Evolutionary conservation across 2,797 vertebrate genomes (phyloP), one percentile per base, ranked within the genome.

Genomic region (Ceyx erithaca): DNA sequence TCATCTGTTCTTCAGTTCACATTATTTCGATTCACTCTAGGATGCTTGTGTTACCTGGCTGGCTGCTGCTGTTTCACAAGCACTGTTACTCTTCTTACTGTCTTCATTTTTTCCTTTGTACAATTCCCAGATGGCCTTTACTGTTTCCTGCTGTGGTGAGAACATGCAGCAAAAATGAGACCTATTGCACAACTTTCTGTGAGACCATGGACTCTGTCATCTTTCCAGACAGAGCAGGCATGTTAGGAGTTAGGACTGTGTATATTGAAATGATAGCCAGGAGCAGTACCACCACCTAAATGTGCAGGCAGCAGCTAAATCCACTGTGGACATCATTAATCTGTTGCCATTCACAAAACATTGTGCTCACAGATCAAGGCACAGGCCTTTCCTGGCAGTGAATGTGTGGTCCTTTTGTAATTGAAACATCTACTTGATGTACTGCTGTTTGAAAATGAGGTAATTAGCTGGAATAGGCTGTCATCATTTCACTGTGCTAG

Each of bases 91-190:
- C 35, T 78, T 49, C 80, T 58, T 61, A 54, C 70, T 59, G 46
- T 87, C 87, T 86, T 92, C 23, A 33, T 72, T 86, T 91, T 83
- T 93, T 19, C 18, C 41, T 58, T 82, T 68, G 37, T 35, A 51
- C 54, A 82, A 18, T 23, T 80, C 69, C 66, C 61, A 81, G 61
- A 84, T 55, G 69, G 46, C 68, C 51, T 37, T 83, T 88, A 49
- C 64, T 52, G 25, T 54, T 90, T 90, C 75, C 75, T 92, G 68
- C 85, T 91, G 68, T 63, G 64, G 49, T 93, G 64, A 86, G 78
- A 92, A 77, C 70, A 89, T 30, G 45, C 67, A 90, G 83, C 70
- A 93, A 86, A 92, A 94, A 66, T 78, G 64, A 89, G 57, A 73
- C 58, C 26, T 88, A 21, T 73, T 92, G 85, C 49, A 66, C 41